Percentiles rank a stretch among this genome's conserved stretches.
phyloP scores from a whole-genome alignment of 2,113 vertebrate genomes.

The Anseranas semipalmata region DNA sequence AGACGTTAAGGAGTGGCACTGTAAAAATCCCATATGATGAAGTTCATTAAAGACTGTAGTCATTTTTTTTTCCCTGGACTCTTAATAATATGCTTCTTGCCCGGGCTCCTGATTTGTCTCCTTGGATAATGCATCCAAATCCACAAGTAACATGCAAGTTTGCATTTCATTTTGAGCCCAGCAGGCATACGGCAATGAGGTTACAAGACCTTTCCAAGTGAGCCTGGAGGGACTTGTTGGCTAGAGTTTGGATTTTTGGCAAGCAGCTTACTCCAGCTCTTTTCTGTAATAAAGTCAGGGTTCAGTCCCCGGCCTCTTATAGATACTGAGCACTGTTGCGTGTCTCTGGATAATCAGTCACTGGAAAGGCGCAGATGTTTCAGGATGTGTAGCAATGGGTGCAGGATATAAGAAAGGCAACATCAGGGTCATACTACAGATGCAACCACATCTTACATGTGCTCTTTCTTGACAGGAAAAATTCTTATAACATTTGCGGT shows the following conservation, averaged over 20 bases:
- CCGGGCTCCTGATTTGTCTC: background rate
- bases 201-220: conserved; percentile 66
- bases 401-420: conserved; percentile 43
- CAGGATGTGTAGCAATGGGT: conserved; percentile 38
- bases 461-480: background rate
- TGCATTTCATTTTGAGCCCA: conserved; percentile 72
- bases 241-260: conserved; percentile 65
- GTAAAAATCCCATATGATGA: background rate
- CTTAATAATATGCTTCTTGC: background rate
- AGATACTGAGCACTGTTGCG: conserved; percentile 32
- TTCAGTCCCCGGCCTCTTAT: conserved; percentile 53
- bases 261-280: conserved; percentile 59
- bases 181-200: conserved; percentile 60
- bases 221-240: conserved; percentile 69
- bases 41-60: background rate
- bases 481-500: background rate
- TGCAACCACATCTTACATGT: conserved; percentile 22
- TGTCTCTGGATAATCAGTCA: conserved; percentile 65
- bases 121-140: conserved; percentile 33
- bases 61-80: background rate
- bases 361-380: conserved; percentile 65
- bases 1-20: background rate
- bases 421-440: conserved; percentile 40
- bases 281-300: conserved; percentile 58
- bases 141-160: conserved; percentile 56